These are phyloP conservation scores for Aspiorhynchus laticeps DNA, from an alignment of 2,113 vertebrate genomes.

Conservation along the genomic window DNA sequence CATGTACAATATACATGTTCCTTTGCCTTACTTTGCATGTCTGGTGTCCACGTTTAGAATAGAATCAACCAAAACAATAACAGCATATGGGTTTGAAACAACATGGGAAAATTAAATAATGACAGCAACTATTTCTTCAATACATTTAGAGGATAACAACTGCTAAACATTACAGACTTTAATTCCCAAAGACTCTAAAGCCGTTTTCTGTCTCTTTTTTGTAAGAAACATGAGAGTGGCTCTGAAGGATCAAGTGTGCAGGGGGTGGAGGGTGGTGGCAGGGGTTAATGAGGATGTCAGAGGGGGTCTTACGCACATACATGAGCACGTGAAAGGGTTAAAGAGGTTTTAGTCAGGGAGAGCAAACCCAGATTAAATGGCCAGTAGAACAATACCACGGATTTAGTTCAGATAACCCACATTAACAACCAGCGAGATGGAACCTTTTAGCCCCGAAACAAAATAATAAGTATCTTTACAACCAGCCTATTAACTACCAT, in stretches of 20 bases:
- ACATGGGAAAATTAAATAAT: background rate
- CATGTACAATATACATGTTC: background rate
- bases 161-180: background rate
- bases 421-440: conserved; percentile 48
- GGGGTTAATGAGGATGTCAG: conserved; percentile 42
- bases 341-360: conserved; percentile 43
- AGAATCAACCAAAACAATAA: background rate
- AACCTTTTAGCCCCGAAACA: conserved; percentile 53
- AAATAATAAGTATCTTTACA: conserved; percentile 57
- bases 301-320: conserved; percentile 22
- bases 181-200: background rate
- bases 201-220: background rate
- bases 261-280: conserved; percentile 16
- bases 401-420: conserved; percentile 52
- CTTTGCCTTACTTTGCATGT: background rate
- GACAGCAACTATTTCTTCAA: conserved; percentile 2
- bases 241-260: conserved; percentile 37
- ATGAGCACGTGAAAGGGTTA: conserved; percentile 43
- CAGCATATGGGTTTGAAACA: background rate
- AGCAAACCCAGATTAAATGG: conserved; percentile 50
- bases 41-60: background rate
- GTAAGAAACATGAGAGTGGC: conserved; percentile 10
- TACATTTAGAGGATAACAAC: conserved; percentile 22
- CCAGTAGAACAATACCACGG: conserved; percentile 49
- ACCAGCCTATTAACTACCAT: conserved; percentile 55